Evolutionary conservation across 2,113 vertebrate species (phyloP).

Genomic region (Forbesichthys papilliferus): DNA sequence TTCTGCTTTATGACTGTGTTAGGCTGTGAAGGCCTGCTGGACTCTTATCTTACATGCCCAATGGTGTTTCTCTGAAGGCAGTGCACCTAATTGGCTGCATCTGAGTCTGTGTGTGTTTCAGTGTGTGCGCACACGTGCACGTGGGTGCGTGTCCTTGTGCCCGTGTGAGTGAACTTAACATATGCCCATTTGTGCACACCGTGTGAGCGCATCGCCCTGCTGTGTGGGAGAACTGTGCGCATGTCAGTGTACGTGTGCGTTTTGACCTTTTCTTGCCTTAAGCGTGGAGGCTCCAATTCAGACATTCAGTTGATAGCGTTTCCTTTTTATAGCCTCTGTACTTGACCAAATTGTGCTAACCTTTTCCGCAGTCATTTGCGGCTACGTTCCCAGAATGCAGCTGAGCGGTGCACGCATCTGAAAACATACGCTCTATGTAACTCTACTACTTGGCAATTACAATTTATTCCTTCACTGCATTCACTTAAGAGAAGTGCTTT

Average conservation of each 20-base stretch:
- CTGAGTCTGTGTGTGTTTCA: constrained; percentile 39
- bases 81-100: constrained; percentile 68
- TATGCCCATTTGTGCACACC: constrained; percentile 7
- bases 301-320: constrained; percentile 58
- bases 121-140: constrained; percentile 7
- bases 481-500: constrained; percentile 75
- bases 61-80: constrained; percentile 72
- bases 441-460: constrained; percentile 67
- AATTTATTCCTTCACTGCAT: constrained; percentile 56
- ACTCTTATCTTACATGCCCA: constrained; percentile 65
- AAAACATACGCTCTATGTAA: constrained; percentile 56
- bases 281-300: constrained; percentile 59
- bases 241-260: not conserved
- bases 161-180: constrained; percentile 3
- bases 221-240: constrained; percentile 18
- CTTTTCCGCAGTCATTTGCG: constrained; percentile 71
- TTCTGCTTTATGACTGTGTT: constrained; percentile 71
- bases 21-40: constrained; percentile 66
- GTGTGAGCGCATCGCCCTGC: not conserved
- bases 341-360: constrained; percentile 72
- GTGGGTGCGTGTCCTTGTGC: constrained; percentile 18
- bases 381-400: constrained; percentile 39
- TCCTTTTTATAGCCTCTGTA: constrained; percentile 55
- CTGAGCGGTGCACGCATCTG: constrained; percentile 42
- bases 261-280: constrained; percentile 59